These are phyloP conservation scores for Xiphias gladius DNA, from an alignment of 2,113 vertebrate genomes.

Conservation along the genomic window DNA sequence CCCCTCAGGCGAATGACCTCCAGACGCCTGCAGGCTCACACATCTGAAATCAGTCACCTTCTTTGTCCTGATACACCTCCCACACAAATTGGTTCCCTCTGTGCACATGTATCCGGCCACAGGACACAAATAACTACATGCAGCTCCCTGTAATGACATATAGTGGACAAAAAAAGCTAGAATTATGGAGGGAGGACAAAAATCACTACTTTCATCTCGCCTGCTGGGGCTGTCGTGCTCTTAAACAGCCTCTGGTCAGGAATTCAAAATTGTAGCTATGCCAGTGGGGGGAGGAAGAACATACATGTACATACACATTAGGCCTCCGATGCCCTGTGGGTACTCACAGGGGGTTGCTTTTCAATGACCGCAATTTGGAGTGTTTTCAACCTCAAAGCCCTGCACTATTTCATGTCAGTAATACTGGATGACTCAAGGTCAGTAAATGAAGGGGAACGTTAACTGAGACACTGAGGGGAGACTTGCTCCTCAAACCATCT, in stretches of 20 bases:
- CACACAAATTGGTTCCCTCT: conserved; percentile 83
- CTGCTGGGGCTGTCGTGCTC: conserved; percentile 71
- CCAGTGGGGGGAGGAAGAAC: conserved; percentile 45
- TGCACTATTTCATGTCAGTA: conserved; percentile 64
- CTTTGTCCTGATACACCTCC: conserved; percentile 75
- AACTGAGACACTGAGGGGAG: conserved; percentile 50
- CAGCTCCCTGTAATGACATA: conserved; percentile 83
- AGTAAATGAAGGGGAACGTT: conserved; percentile 61
- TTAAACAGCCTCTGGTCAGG: conserved; percentile 64
- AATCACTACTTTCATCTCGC: conserved; percentile 78
- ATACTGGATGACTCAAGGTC: conserved; percentile 70
- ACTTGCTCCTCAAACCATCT: conserved; percentile 50
- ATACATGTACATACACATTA: conserved; percentile 55
- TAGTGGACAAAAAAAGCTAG: conserved; percentile 79
- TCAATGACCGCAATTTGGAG: conserved; percentile 66
- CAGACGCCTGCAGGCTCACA: conserved; percentile 65
- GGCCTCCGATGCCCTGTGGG: conserved; percentile 26
- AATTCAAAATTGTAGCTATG: conserved; percentile 61
- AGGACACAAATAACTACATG: conserved; percentile 85
- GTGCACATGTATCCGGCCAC: conserved; percentile 83
- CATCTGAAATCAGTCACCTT: conserved; percentile 67
- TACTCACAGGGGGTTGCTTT: conserved; percentile 42
- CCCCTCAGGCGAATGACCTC: conserved; percentile 36
- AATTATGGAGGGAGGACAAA: conserved; percentile 76
- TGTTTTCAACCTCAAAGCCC: conserved; percentile 61